These are phyloP conservation scores for Aphidius ervi DNA, from an alignment of 1,140 invertebrate genomes.

Conservation along the genomic window DNA sequence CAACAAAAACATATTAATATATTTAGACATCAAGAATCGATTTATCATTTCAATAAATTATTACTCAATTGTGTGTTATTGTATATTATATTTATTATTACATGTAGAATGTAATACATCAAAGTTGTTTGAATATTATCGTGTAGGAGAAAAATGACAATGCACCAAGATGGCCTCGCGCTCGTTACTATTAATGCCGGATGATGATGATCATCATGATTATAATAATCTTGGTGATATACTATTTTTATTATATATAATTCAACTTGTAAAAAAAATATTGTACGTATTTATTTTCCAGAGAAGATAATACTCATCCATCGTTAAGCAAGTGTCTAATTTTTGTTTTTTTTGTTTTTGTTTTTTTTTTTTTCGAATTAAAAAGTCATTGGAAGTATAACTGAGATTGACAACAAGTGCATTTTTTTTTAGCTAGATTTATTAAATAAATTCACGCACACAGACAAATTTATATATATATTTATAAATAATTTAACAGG, in stretches of 20 bases:
- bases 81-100: conserved; percentile 3
- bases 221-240: neutral
- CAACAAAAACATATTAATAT: neutral
- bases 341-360: neutral
- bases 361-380: neutral
- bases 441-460: neutral
- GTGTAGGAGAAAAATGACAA: conserved; percentile 37
- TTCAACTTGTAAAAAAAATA: neutral
- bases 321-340: neutral
- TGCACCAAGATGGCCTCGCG: conserved; percentile 35
- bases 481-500: conserved; percentile 12
- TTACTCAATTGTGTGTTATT: conserved; percentile 6
- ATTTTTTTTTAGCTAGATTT: neutral
- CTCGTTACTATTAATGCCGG: conserved; percentile 29
- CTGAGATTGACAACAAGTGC: neutral
- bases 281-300: neutral
- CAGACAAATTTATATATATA: conserved; percentile 2
- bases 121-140: conserved; percentile 26
- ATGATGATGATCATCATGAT: too few relatives aligned
- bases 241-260: neutral
- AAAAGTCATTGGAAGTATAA: neutral
- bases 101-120: neutral
- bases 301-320: neutral
- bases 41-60: neutral
- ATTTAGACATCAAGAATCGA: neutral